Conservation (phyloP, 1,140 invertebrate species). For the Heliothis subflexa region DNA sequence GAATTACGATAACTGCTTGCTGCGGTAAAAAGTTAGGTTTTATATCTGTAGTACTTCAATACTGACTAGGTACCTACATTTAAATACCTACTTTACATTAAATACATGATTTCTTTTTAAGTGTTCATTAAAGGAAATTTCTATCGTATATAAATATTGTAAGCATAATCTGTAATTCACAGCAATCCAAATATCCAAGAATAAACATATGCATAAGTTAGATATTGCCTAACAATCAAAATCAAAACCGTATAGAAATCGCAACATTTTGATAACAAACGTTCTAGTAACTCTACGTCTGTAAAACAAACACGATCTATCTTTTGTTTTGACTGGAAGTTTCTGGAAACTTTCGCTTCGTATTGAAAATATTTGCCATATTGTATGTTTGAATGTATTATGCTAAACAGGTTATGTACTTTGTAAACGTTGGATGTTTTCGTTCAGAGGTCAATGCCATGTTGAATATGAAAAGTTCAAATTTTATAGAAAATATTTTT, state of each 20-base stretch:
- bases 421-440: constrained; percentile 1
- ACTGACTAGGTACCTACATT: no score
- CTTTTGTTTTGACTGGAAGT: constrained; percentile 13
- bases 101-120: no score
- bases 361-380: constrained; percentile 14
- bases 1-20: no score
- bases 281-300: not conserved
- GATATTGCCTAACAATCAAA: not conserved
- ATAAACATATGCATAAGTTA: not conserved
- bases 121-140: no score
- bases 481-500: not conserved
- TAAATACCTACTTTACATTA: no score
- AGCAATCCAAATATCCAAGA: no score
- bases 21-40: no score
- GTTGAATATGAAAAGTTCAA: not conserved
- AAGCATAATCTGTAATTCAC: no score
- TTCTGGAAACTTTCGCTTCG: constrained; percentile 11
- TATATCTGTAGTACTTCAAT: no score
- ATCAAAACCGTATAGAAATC: not conserved
- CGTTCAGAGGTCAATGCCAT: not conserved
- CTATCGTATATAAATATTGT: no score
- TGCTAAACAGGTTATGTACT: constrained; percentile 19
- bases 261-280: not conserved
- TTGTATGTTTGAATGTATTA: constrained; percentile 19
- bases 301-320: constrained; percentile 4